Evolutionary conservation across 2,888 invertebrate genomes (phyloP).

Genomic region (Eilema caniola): DNA sequence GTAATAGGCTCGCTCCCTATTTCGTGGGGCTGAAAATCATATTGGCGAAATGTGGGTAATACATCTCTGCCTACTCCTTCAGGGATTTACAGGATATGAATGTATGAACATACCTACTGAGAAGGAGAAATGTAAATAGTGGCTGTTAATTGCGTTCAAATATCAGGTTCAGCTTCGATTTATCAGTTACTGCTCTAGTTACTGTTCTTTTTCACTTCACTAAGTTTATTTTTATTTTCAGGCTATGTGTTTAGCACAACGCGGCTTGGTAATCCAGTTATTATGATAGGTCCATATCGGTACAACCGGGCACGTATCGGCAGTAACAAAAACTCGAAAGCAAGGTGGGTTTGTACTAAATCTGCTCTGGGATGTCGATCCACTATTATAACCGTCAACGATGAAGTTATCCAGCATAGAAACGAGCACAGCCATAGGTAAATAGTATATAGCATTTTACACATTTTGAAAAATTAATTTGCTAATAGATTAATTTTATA

Average conservation of each 20-base stretch:
- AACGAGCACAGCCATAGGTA: constrained; percentile 27
- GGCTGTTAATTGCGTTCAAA: neutral
- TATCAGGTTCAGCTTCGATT: neutral
- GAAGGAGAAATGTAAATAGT: neutral
- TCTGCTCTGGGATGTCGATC: constrained; percentile 18
- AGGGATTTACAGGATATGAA: too few species aligned
- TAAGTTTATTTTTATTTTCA: constrained; percentile 16
- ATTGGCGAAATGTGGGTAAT: too few species aligned
- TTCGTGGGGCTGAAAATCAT: too few species aligned
- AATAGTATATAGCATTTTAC: too few species aligned
- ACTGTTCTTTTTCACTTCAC: neutral
- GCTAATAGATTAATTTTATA: too few species aligned
- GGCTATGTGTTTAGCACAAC: constrained; percentile 31
- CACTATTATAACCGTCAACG: constrained; percentile 18
- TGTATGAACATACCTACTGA: too few species aligned
- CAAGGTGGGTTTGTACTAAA: constrained; percentile 25
- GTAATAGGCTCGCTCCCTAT: too few species aligned
- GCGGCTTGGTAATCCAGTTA: constrained; percentile 45
- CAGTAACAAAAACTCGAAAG: constrained; percentile 22
- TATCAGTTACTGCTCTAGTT: too few species aligned
- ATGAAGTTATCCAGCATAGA: constrained; percentile 16
- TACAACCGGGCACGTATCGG: constrained; percentile 34
- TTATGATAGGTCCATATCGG: constrained; percentile 45
- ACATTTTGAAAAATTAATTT: neutral
- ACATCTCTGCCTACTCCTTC: too few species aligned